These are phyloP conservation scores for Heliconius cydno DNA, from an alignment of 2,888 invertebrate genomes.

Conservation along the genomic window DNA sequence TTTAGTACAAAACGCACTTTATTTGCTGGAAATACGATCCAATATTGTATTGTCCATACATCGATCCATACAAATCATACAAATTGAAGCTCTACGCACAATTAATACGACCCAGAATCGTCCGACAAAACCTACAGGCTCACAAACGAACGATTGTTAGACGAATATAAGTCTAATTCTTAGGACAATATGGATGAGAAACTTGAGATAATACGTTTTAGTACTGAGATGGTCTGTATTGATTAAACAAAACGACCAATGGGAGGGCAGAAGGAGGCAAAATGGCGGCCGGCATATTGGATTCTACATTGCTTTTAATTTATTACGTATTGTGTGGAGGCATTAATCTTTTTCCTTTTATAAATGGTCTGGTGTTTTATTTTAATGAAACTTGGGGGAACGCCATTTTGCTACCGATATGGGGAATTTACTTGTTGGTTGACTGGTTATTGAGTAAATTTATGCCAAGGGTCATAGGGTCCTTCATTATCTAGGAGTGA, in stretches of 20 bases:
- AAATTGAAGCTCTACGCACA: neutral
- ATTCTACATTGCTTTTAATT: conserved; percentile 72
- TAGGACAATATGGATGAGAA: neutral
- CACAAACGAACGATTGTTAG: neutral
- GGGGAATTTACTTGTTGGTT: conserved; percentile 7
- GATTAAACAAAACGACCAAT: conserved; percentile 75
- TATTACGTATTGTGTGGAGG: conserved; percentile 78
- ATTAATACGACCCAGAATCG: neutral
- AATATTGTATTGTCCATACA: neutral
- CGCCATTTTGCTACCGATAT: conserved; percentile 67
- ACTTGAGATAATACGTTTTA: conserved; percentile 50
- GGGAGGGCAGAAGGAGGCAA: conserved; percentile 59
- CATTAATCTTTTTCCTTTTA: conserved; percentile 83
- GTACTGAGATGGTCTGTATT: conserved; percentile 58
- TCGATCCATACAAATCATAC: neutral
- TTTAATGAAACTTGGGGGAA: conserved; percentile 76
- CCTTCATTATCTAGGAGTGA: too few relatives aligned
- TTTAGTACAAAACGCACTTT: neutral
- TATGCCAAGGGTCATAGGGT: too few relatives aligned
- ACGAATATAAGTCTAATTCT: conserved; percentile 1
- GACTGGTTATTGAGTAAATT: too few relatives aligned
- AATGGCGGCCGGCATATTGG: conserved; percentile 76
- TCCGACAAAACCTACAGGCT: neutral
- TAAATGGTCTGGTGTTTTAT: conserved; percentile 80
- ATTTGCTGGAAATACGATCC: neutral